These are phyloP conservation scores for Meiosimyza platycephala DNA, from an alignment of 2,888 invertebrate genomes.

Conservation along the genomic window DNA sequence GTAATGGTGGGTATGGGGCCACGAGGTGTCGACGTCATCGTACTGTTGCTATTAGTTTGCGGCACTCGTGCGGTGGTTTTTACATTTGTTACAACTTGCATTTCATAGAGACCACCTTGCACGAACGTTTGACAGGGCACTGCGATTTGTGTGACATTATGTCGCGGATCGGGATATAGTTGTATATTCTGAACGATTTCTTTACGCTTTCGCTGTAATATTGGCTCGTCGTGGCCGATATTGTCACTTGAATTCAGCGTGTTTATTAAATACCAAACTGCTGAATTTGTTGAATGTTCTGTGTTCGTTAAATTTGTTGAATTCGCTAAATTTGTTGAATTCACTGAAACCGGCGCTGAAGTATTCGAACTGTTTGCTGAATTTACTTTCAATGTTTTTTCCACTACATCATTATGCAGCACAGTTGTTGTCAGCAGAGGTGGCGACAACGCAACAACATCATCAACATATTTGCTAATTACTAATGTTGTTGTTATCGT, in stretches of 20 bases:
- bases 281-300: neutral
- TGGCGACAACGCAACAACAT: constrained; percentile 30
- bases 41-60: neutral
- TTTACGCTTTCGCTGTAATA: constrained; percentile 56
- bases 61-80: constrained; percentile 49
- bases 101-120: constrained; percentile 62
- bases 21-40: neutral
- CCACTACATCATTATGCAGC: neutral
- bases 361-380: no score
- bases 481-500: constrained; percentile 63
- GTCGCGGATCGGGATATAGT: constrained; percentile 62
- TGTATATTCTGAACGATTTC: constrained; percentile 63
- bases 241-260: neutral
- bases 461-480: constrained; percentile 64
- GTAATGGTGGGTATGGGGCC: constrained; percentile 38
- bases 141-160: constrained; percentile 62
- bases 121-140: constrained; percentile 64
- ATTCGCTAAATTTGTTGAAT: no score
- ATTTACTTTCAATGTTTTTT: no score
- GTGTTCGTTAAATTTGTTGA: no score
- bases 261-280: no score
- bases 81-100: constrained; percentile 60
- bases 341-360: no score
- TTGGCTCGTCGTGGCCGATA: constrained; percentile 19
- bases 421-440: neutral